These are phyloP conservation scores for Caracal caracal DNA, from an alignment of 2,113 vertebrate genomes.

Conservation along the genomic window DNA sequence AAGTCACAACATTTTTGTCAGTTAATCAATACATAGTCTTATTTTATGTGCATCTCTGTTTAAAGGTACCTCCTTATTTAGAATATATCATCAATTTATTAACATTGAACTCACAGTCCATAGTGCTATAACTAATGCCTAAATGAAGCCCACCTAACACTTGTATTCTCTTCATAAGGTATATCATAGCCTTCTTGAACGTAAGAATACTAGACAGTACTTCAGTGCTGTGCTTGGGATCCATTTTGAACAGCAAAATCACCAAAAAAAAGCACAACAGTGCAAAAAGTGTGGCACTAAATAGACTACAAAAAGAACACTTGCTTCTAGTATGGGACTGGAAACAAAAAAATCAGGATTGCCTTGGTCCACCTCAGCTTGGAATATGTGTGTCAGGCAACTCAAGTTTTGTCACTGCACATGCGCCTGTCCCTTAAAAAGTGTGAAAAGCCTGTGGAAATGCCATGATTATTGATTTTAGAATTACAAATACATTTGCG, in stretches of 20 bases:
- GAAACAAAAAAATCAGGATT: not conserved
- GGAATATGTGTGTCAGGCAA: not conserved
- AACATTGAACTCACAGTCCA: not conserved
- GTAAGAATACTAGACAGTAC: not conserved
- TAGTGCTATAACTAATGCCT: not conserved
- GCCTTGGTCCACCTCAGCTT: not conserved
- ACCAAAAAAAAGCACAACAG: too few relatives aligned
- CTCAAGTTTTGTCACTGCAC: not conserved
- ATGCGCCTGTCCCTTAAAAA: not conserved
- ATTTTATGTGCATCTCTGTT: not conserved
- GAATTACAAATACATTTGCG: not conserved
- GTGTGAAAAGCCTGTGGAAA: not conserved
- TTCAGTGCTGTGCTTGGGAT: not conserved
- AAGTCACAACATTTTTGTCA: not conserved
- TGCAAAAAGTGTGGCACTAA: too few relatives aligned
- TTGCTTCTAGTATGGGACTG: not conserved
- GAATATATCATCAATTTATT: not conserved
- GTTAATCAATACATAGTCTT: not conserved
- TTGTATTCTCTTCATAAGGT: too few relatives aligned
- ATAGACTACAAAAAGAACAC: too few relatives aligned
- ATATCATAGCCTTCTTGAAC: not conserved
- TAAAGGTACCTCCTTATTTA: not conserved
- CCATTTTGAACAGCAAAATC: not conserved
- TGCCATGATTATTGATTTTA: not conserved
- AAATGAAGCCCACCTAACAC: not conserved